Evolutionary conservation across 2,888 invertebrate species (phyloP).

Genomic region (Malacosoma neustria): DNA sequence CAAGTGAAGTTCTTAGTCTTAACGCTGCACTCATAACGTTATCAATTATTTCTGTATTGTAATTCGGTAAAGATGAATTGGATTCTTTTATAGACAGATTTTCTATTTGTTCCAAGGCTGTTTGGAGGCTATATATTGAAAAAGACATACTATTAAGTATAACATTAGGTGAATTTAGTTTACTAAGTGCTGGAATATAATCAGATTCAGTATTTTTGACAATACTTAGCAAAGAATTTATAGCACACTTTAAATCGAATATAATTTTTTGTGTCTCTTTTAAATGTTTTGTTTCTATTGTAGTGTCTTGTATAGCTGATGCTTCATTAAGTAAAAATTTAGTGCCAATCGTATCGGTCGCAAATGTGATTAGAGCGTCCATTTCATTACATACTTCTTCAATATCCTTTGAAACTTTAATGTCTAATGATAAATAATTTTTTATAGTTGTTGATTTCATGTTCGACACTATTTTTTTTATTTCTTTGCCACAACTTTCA

Average conservation of each 20-base stretch:
- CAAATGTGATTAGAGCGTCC: conserved; percentile 61
- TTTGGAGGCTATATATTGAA: conserved; percentile 65
- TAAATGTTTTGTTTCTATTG: conserved; percentile 45
- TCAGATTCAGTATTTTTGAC: conserved; percentile 40
- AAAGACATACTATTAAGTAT: conserved; percentile 59
- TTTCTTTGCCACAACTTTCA: conserved; percentile 72
- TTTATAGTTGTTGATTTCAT: conserved; percentile 51
- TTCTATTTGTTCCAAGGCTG: conserved; percentile 60
- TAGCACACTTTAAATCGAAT: conserved; percentile 48
- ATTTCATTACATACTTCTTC: conserved; percentile 64
- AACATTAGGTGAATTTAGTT: conserved; percentile 42
- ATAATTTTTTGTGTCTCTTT: conserved; percentile 57
- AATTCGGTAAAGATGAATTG: conserved; percentile 35
- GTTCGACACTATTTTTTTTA: conserved; percentile 70
- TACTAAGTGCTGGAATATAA: conserved; percentile 24
- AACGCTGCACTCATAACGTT: conserved; percentile 77
- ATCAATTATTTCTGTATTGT: conserved; percentile 78
- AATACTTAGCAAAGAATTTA: conserved; percentile 46
- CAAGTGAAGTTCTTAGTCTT: conserved; percentile 76
- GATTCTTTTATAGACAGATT: conserved; percentile 72
- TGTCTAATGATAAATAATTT: conserved; percentile 54
- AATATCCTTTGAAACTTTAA: conserved; percentile 52
- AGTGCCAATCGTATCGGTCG: conserved; percentile 69
- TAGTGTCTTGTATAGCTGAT: conserved; percentile 39
- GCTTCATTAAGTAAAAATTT: conserved; percentile 45